A percentile compares a stretch with the other conserved stretches of the same genome.
Conservation (phyloP, 2,113 vertebrate genomes). For the Talpa occidentalis region DNA sequence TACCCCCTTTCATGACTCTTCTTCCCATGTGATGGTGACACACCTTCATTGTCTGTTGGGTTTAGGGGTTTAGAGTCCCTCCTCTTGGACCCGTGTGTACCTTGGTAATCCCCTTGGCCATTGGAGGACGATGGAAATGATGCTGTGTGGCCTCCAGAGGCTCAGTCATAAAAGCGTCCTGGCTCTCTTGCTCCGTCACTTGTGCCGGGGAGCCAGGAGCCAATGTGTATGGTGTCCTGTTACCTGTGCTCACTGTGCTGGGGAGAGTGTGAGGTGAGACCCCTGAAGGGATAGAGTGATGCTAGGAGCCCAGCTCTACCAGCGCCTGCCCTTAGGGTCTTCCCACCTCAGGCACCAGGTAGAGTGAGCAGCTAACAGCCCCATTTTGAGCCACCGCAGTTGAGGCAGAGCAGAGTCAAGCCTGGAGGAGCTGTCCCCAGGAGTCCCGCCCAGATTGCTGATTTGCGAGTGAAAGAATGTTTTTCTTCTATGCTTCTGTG, state of each 20-base stretch:
- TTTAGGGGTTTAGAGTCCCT: neutral
- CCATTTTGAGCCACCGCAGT: neutral
- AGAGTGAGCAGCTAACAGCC: neutral
- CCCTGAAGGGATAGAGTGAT: neutral
- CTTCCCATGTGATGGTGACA: neutral
- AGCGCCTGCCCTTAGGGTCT: neutral
- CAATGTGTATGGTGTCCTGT: neutral
- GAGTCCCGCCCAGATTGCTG: neutral
- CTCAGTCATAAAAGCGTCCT: neutral
- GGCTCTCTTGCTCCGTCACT: neutral
- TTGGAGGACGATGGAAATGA: neutral
- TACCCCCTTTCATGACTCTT: neutral
- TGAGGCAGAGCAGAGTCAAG: neutral
- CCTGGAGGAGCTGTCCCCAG: neutral
- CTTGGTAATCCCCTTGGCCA: neutral
- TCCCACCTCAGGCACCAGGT: neutral
- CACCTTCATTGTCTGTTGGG: neutral
- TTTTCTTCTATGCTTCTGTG: neutral
- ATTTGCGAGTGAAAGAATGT: neutral
- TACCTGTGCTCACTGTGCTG: neutral
- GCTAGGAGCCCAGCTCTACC: neutral
- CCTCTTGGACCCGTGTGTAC: neutral
- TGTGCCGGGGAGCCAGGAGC: neutral
- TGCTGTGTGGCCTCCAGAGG: neutral
- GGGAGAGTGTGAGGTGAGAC: neutral